These are phyloP conservation scores for Pandemis cinnamomeana DNA, from an alignment of 2,888 invertebrate genomes.

Conservation along the genomic window DNA sequence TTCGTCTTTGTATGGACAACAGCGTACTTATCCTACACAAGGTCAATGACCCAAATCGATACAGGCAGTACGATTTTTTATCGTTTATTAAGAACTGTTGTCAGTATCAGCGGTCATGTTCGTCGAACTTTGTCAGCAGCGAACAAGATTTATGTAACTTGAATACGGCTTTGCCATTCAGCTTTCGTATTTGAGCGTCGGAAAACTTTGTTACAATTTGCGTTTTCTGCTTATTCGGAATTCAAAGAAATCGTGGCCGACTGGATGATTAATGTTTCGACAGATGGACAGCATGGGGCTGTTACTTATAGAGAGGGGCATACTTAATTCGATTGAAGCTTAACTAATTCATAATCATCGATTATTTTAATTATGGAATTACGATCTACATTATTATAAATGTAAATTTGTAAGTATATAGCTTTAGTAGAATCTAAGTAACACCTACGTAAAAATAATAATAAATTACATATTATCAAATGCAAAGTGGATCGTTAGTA, in stretches of 20 bases:
- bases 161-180: slow-evolving; percentile 24
- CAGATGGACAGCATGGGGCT: slow-evolving; percentile 20
- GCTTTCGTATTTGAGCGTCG: slow-evolving; percentile 13
- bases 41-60: background rate
- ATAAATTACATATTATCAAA: too few species aligned
- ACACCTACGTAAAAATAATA: too few species aligned
- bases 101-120: slow-evolving; percentile 27
- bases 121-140: slow-evolving; percentile 25
- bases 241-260: slow-evolving; percentile 53
- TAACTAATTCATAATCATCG: background rate
- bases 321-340: background rate
- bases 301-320: background rate
- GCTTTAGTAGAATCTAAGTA: too few species aligned
- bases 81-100: slow-evolving; percentile 7
- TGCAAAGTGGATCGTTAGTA: background rate
- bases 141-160: slow-evolving; percentile 32
- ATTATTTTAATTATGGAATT: too few species aligned
- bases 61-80: background rate
- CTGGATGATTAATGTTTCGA: slow-evolving; percentile 49
- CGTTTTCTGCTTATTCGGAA: slow-evolving; percentile 42
- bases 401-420: too few species aligned
- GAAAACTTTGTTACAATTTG: slow-evolving; percentile 44
- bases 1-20: background rate
- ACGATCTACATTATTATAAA: too few species aligned
- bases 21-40: background rate